Evolutionary conservation across 2,888 invertebrate species (phyloP).

Genomic region (Machimus atricapillus): DNA sequence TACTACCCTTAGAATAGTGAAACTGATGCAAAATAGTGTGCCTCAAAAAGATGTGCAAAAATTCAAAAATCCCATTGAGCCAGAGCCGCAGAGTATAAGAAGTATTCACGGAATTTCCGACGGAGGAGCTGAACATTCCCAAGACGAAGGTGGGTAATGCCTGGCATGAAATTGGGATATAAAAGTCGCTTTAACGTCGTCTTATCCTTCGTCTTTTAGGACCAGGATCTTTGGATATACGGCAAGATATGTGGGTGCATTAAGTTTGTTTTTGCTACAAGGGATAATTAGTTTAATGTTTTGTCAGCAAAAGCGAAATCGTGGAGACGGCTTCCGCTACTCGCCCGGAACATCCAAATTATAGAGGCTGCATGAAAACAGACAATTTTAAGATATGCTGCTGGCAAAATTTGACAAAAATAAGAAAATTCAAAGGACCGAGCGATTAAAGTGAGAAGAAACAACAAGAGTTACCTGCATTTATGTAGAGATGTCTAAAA

Average conservation of each 20-base stretch:
- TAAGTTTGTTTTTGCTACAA: constrained; percentile 7
- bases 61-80: not conserved
- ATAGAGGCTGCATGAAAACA: not conserved
- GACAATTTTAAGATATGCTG: not conserved
- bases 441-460: not conserved
- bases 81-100: not conserved
- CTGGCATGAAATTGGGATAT: constrained; percentile 42
- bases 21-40: not conserved
- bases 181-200: constrained; percentile 42
- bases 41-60: not conserved
- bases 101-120: not conserved
- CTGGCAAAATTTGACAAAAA: not conserved
- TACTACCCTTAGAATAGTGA: not conserved
- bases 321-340: not conserved
- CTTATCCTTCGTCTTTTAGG: constrained; percentile 39
- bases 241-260: not conserved
- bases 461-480: not conserved
- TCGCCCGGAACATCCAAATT: not conserved
- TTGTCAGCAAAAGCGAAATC: not conserved
- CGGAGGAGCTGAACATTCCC: not conserved
- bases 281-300: constrained; percentile 31
- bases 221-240: not conserved
- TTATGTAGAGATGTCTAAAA: not conserved
- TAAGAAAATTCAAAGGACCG: not conserved
- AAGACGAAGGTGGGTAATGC: not conserved